phyloP scores from a whole-genome alignment of 2,888 invertebrate genomes.

The Phengaris arion region DNA sequence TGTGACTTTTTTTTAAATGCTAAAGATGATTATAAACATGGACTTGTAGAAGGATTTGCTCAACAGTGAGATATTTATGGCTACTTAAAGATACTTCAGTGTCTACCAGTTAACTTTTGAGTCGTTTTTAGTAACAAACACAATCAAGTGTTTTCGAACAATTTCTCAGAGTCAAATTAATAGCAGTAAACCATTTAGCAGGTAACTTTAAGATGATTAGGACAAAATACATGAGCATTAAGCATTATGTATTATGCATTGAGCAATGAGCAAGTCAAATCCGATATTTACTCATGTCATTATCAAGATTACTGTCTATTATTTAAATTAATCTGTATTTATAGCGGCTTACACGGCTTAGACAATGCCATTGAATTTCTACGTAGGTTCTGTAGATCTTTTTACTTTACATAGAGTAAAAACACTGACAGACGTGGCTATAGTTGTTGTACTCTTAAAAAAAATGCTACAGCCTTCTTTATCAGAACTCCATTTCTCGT shows the following conservation, averaged over 20 bases:
- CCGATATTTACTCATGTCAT: conserved; percentile 18
- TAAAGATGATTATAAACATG: no score
- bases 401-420: background rate
- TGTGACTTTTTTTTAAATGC: no score
- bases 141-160: no score
- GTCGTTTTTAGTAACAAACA: no score
- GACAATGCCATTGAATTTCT: background rate
- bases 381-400: background rate
- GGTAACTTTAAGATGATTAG: background rate
- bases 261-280: conserved; percentile 12
- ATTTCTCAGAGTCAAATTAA: background rate
- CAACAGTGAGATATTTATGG: no score
- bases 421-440: background rate
- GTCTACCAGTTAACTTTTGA: no score
- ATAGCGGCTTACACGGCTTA: background rate
- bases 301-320: conserved; percentile 22
- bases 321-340: conserved; percentile 24
- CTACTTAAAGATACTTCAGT: no score
- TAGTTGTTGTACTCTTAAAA: no score
- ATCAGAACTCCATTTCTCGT: no score
- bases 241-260: background rate
- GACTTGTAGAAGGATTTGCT: no score
- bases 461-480: no score
- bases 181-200: background rate
- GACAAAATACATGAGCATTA: background rate